These are phyloP conservation scores for Scolopax bukidnonensis DNA, from an alignment of 2,797 vertebrate genomes.

Conservation along the genomic window DNA sequence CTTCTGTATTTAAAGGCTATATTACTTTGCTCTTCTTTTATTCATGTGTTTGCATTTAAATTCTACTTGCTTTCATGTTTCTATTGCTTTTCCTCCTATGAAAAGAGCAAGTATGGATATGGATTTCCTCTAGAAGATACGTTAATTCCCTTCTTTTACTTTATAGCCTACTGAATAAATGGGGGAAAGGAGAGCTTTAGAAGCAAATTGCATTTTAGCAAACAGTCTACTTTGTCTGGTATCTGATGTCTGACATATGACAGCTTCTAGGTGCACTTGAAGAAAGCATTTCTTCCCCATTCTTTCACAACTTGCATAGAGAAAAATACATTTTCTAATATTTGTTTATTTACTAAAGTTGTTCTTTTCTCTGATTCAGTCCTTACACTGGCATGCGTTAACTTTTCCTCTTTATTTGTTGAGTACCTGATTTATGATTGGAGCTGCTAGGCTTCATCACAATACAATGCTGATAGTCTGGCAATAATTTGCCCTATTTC, in stretches of 20 bases:
- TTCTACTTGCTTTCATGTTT: neutral
- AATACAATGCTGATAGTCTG: neutral
- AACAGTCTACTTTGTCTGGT: neutral
- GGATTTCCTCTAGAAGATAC: neutral
- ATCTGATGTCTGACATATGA: neutral
- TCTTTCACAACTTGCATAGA: neutral
- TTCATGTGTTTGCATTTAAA: neutral
- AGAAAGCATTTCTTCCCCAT: neutral
- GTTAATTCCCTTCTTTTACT: neutral
- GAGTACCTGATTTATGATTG: neutral
- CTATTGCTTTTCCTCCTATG: neutral
- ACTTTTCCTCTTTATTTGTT: neutral
- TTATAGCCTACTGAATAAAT: neutral
- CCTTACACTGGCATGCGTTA: neutral
- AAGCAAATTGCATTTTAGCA: neutral
- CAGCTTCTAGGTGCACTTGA: neutral
- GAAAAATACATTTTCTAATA: neutral
- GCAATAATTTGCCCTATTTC: neutral
- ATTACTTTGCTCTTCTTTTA: neutral
- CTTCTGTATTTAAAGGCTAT: neutral
- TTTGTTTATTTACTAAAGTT: slow-evolving; percentile 18
- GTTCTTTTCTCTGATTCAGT: neutral
- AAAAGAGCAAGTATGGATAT: neutral
- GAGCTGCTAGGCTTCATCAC: neutral
- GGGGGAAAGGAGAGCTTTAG: neutral